Evolutionary conservation across 2,888 invertebrate genomes (phyloP).

Genomic region (Pristionchus fissidentatus): DNA sequence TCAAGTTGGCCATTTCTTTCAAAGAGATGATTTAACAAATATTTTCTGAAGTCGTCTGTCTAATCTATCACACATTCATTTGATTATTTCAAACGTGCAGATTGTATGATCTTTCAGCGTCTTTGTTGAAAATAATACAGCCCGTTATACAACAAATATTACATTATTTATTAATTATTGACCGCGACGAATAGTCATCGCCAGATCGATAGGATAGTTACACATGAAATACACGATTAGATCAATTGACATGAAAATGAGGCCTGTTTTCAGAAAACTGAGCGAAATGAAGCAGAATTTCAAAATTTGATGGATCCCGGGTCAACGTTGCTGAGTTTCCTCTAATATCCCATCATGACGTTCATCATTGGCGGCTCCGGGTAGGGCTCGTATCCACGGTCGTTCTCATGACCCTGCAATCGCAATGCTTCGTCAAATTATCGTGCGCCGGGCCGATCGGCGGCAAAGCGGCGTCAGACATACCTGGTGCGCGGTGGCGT

Average conservation of each 20-base stretch:
- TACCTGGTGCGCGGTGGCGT: background rate
- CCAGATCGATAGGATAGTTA: conserved; percentile 16
- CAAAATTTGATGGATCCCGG: background rate
- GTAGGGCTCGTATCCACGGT: conserved; percentile 34
- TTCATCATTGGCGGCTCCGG: conserved; percentile 3
- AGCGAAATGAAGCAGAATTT: too few species aligned
- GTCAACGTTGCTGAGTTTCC: background rate
- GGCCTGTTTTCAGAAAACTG: background rate
- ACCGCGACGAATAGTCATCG: conserved; percentile 14
- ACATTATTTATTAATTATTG: conserved; percentile 7
- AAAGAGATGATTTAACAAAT: too few species aligned
- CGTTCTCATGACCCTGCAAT: background rate
- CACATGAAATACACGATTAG: background rate
- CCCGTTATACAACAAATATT: too few species aligned
- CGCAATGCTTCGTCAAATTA: too few species aligned
- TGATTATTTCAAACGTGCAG: too few species aligned
- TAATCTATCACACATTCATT: too few species aligned
- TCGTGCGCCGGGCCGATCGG: too few species aligned
- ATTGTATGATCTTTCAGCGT: too few species aligned
- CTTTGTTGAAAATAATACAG: too few species aligned
- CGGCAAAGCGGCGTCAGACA: too few species aligned
- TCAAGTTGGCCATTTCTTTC: too few species aligned
- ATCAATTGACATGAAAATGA: background rate
- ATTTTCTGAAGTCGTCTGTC: too few species aligned
- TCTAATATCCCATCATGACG: conserved; percentile 30